Base-by-base conservation (phyloP, 2,797 vertebrate genomes). In the Pangasius djambal region DNA sequence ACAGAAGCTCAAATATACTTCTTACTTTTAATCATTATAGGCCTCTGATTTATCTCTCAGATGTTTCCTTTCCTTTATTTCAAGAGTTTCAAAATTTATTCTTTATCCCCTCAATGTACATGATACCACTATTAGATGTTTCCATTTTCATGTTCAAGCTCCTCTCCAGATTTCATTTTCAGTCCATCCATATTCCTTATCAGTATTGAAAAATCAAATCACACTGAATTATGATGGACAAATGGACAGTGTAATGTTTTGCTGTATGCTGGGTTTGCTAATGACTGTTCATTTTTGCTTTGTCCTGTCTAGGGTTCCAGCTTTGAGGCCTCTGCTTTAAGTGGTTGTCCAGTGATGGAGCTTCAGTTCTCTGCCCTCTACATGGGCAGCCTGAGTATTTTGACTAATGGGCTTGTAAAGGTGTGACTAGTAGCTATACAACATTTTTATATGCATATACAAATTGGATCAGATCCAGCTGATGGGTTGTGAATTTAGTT, bases 311-410 rank as follows among this genome's bases (percentile, higher is more conserved):
- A 89, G 88, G 31, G 12, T 81, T 37, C 78, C 40, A 65, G 65
- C 63, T 81, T 86, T 20, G 65, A 63, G 84, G 55, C 12, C n/a
- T 22, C 74, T n/a, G 10, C 55, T 79, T 61, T 83, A 57, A 89
- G 87, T 40, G 13, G 7, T 57, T 79, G 44, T 86, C 18, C 63
- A 25, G 28, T 48, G 74, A 72, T 92, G 13, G 77, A 92, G 59
- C 50, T 91, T n/a, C 85, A 55, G 22, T 85, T 92, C 86, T 90
- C 89, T 20, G 86, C 90, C 7, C 50, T 92, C 25, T 83, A 90
- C 85, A 87, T 92, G 82, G 88, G 90, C 34, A 91, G 88, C 75
- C 55, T 92, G 61, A 88, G 65, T 83, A 82, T 59, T 2, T 15
- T 65, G 5, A 79, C 75, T 83, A 75, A 22, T 81, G 91, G 88